Percentiles rank a stretch among this genome's conserved stretches.
phyloP scores from a whole-genome alignment of 2,888 invertebrate genomes.

The Athrips mouffetella region DNA sequence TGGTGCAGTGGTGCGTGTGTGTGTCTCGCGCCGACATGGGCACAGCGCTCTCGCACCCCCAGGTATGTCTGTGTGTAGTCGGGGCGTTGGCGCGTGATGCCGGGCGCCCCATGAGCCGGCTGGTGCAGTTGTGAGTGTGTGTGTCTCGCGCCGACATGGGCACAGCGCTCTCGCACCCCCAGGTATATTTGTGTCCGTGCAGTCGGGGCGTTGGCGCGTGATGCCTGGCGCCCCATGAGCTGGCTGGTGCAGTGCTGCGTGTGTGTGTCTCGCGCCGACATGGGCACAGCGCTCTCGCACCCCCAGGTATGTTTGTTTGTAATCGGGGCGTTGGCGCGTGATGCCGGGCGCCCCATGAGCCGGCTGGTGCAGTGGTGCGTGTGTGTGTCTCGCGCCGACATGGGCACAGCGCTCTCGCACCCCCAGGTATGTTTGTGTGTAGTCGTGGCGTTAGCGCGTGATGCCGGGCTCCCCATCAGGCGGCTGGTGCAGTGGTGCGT shows the following conservation, averaged over 20 bases:
- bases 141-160: constrained; percentile 63
- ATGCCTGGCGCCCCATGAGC: constrained; percentile 50
- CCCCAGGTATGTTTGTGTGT: constrained; percentile 56
- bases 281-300: constrained; percentile 73
- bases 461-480: constrained; percentile 50
- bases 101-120: constrained; percentile 66
- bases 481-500: constrained; percentile 65
- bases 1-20: constrained; percentile 63
- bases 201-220: too few relatives aligned
- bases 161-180: constrained; percentile 68
- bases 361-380: constrained; percentile 71
- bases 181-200: constrained; percentile 54
- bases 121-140: constrained; percentile 67
- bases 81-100: too few relatives aligned
- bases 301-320: constrained; percentile 29
- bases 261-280: constrained; percentile 53
- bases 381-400: constrained; percentile 53
- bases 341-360: constrained; percentile 66
- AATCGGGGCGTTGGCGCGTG: too few relatives aligned
- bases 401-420: constrained; percentile 72
- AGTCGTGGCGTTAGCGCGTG: too few relatives aligned
- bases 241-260: constrained; percentile 65
- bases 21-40: constrained; percentile 63
- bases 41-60: constrained; percentile 69
- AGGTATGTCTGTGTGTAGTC: too few relatives aligned